Evolutionary conservation across 2,113 vertebrate genomes (phyloP), one percentile per base, ranked within the genome.

Genomic region (Hirundichthys speculiger): DNA sequence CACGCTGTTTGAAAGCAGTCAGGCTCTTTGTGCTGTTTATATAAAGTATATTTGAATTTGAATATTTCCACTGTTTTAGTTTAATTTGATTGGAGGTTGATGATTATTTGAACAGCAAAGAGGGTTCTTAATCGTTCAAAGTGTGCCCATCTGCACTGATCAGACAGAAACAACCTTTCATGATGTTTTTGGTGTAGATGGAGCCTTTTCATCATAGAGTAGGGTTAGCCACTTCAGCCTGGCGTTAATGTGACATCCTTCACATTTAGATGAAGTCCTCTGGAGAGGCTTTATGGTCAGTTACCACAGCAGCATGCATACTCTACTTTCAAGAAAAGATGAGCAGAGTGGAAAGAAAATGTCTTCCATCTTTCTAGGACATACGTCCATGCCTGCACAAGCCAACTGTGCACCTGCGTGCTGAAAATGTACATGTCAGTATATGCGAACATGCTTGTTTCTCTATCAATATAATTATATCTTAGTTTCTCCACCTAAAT

Each of bases 231-330:
- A 72, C 63, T 65, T 27, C 14, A 59, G 46, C 49, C 71, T 25
- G 11, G 25, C 43, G 47, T 60, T 66, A 61, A 73, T 40, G 51
- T 49, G 65, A 20, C 54, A 64, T 60, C 43, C 64, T 79, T 79
- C 49, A 69, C 73, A 77, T 79, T 67, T 69, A 68, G 51, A 75
- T 80, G 3, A 70, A 70, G 25, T 59, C 60, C 47, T 75, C 55
- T 69, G 43, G 24, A 57, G 62, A 45, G 58, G 47, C 54, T 66
- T 68, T 50, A 42, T 5, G 51, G 72, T 67, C 73, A 72, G 24
- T 80, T 73, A 59, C 62, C 64, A 45, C 50, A 34, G 40, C 64
- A 49, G 54, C 45, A 64, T 21, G 11, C 52, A 27, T 1, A 59
- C 78, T 58, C 59, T 75, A 70, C 80, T 10, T 10, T 4, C 30